These are phyloP conservation scores for Acanthosepion lycidas DNA, from an alignment of 2,888 invertebrate genomes.

Conservation along the genomic window DNA sequence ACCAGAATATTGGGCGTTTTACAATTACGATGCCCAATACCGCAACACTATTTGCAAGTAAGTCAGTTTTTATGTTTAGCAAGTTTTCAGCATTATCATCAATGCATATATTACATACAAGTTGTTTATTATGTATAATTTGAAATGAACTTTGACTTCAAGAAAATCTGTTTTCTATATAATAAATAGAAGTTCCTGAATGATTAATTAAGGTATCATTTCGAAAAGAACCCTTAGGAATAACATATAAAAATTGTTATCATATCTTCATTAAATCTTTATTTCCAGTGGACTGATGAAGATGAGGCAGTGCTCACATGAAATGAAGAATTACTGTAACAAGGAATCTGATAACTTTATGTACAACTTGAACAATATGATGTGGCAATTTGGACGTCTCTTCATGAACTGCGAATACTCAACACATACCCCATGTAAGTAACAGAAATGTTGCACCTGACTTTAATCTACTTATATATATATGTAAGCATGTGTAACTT, in stretches of 20 bases:
- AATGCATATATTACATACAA: too few species aligned
- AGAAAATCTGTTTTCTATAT: too few species aligned
- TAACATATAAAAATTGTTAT: too few species aligned
- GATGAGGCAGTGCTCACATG: constrained; percentile 38
- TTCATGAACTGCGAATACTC: constrained; percentile 39
- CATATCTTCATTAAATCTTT: background rate
- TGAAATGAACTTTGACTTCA: too few species aligned
- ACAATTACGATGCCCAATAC: constrained; percentile 10
- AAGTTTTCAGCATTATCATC: background rate
- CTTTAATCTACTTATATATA: too few species aligned
- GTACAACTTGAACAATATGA: constrained; percentile 42
- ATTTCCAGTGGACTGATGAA: constrained; percentile 35
- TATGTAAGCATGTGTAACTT: too few species aligned
- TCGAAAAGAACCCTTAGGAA: too few species aligned
- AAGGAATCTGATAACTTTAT: constrained; percentile 37
- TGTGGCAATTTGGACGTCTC: constrained; percentile 45
- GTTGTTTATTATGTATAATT: too few species aligned
- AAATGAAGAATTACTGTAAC: constrained; percentile 42
- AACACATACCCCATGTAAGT: background rate
- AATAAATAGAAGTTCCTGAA: too few species aligned
- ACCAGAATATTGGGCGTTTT: constrained; percentile 41
- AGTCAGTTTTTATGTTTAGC: background rate
- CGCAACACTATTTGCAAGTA: constrained; percentile 40
- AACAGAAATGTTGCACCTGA: background rate
- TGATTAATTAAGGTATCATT: too few species aligned